A percentile compares a stretch with the other conserved stretches of the same genome.
These are phyloP conservation scores for Stercorarius parasiticus DNA, from an alignment of 2,113 vertebrate genomes.

Conservation along the genomic window DNA sequence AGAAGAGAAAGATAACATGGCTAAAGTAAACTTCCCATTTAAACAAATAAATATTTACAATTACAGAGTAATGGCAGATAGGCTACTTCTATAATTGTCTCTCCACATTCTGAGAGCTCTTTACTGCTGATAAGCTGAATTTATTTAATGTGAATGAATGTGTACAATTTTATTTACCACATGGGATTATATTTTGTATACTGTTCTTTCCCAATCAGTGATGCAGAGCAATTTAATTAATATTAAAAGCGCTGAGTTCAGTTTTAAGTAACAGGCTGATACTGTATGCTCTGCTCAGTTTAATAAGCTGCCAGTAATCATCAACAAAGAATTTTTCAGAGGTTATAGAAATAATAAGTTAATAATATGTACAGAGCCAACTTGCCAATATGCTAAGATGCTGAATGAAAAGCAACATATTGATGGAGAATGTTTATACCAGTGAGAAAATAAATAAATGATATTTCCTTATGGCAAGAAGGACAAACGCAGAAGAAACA, in stretches of 20 bases:
- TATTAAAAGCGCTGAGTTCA: constrained; percentile 14
- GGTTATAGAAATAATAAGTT: background rate
- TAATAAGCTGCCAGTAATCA: constrained; percentile 25
- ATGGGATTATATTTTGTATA: background rate
- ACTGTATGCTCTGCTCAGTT: background rate
- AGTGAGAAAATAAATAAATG: background rate
- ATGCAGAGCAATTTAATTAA: constrained; percentile 25
- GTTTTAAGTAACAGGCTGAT: constrained; percentile 9
- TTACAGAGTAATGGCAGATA: background rate
- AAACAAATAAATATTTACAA: constrained; percentile 19
- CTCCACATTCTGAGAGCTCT: background rate
- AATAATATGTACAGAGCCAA: background rate
- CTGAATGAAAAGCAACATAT: constrained; percentile 32
- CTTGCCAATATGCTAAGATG: background rate
- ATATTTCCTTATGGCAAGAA: background rate
- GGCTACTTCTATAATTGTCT: background rate
- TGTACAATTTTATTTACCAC: constrained; percentile 17
- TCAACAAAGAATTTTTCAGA: constrained; percentile 18
- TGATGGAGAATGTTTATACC: background rate
- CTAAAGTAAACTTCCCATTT: background rate
- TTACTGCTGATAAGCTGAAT: background rate
- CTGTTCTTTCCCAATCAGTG: background rate
- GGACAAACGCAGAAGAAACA: background rate
- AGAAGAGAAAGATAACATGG: background rate
- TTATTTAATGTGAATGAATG: background rate